Base-by-base conservation (phyloP, 2,113 vertebrate species). In the Heterochromis multidens region DNA sequence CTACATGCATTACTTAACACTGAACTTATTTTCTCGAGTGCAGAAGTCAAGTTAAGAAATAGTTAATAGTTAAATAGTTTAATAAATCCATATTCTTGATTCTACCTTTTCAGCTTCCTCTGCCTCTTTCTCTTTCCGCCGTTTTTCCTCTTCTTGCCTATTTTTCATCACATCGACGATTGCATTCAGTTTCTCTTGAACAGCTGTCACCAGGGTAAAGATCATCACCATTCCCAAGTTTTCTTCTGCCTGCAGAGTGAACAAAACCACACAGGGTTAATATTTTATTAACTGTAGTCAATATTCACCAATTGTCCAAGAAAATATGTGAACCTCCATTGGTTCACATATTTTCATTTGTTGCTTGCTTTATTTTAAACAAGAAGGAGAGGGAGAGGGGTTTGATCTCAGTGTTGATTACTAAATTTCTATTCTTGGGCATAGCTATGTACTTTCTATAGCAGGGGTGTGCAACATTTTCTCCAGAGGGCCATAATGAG, bases 161-260 rank as follows among this genome's bases (percentile, higher is more conserved):
- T 94, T 97, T 95, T 99, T 99, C 84, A 98, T 98, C 82, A 97
- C 93, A 95, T 99, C 99, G 37, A 99, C 97, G 70, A 99, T 97
- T 96, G 98, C 97, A 83, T 99, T 99, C 79, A 99, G 96, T 93
- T 97, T 99, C 77, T 99, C 99, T 94, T 99, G 99, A 40, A 99
- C 98, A 31, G 98, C 97, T 54, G 98, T 98, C 25, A 99, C 98
- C 89, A 99, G 91, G 21, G 98, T 98, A 93, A 99, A 99, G 77
- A 99, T 99, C 99, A 99, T 99, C 37, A 99, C 99, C 98, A 99
- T 98, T 79, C 99, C 99, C 80, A 99, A 94, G 91, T 99, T 99
- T 91, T 99, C 98, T 88, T 98, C 97, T 43, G 96, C 97, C 99
- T 99, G 85, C 10, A 88, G 19, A 97, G 19, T 1, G 21, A 77